phyloP scores from a whole-genome alignment of 2,888 invertebrate genomes.

The Polymixis lichenea region DNA sequence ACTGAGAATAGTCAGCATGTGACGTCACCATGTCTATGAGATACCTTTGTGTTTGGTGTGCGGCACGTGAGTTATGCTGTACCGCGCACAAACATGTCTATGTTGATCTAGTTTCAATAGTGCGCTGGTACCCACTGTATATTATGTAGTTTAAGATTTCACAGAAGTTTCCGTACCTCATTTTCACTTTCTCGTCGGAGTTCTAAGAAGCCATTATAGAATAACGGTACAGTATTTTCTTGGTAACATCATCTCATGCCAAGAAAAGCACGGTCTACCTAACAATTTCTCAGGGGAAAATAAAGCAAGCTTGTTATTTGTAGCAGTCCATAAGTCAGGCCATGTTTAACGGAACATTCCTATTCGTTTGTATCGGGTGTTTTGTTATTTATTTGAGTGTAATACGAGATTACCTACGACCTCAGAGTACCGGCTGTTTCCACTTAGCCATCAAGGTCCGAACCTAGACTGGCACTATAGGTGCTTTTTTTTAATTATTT shows the following conservation, averaged over 20 bases:
- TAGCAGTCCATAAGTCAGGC: too few relatives aligned
- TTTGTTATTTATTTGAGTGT: too few relatives aligned
- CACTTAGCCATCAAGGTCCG: too few relatives aligned
- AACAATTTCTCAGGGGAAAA: neutral
- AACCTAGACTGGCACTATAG: too few relatives aligned
- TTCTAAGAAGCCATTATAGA: neutral
- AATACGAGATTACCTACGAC: too few relatives aligned
- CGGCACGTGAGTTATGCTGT: conserved; percentile 24
- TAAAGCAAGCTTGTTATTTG: neutral
- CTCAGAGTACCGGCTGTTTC: too few relatives aligned
- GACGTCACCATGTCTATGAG: conserved; percentile 2
- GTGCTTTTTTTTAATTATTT: too few relatives aligned
- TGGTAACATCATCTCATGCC: neutral
- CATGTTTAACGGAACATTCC: neutral
- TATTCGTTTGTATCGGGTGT: neutral
- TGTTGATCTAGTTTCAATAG: conserved; percentile 10
- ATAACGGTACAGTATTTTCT: neutral
- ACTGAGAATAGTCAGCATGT: conserved; percentile 19
- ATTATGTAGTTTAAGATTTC: neutral
- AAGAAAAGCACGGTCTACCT: neutral
- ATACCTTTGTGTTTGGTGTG: neutral
- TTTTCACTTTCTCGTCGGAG: neutral
- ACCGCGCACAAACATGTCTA: conserved; percentile 2
- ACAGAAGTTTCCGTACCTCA: neutral
- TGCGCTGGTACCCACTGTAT: neutral